Base-by-base conservation (phyloP, 2,797 vertebrate species). In the Lepus townsendii region DNA sequence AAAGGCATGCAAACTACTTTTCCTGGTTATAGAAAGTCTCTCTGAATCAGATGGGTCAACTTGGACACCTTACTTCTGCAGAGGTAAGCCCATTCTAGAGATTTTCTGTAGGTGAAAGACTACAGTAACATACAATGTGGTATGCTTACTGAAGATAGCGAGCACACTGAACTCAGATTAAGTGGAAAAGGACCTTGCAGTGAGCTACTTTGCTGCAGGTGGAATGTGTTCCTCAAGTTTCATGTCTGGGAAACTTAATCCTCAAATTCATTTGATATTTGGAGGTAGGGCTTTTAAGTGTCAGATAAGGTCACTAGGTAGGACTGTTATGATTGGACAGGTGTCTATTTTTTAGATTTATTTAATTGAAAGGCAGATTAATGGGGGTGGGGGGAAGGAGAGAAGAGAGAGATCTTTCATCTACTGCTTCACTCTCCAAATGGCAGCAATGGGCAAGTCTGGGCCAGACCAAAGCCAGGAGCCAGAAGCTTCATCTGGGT, bases 11-110 rank as follows among this genome's bases (percentile, higher is more conserved):
- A 78, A 57, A 69, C 32, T 78, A 38, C 50, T 73, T 62, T 89
- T 62, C 52, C 68, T 79, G 62, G 84, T 90, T 79, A 42, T 3
- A 30, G n/a, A 66, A 80, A 91, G 17, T 38, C 60, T 90, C 17
- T 68, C 30, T 68, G 73, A 83, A 73, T 73, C 54, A 54, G 24
- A 73, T 16, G 38, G n/a, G 42, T 65, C 32, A 92, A 11, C 17
- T 30, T 91, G 80, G n/a, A 93, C 38, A 52, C 19, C 24, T 86
- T 22, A 32, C 50, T 83, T 86, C 52, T 10, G 80, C 50, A 72
- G 63, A 78, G 69, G 66, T 22, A 77, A 93, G 73, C 5, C 13
- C n/a, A 71, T 93, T 88, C 68, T 73, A n/a, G 73, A 95, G 78
- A 77, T 7, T 63, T 94, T 60, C 57, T 1, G 1, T 26, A 30